A percentile compares a stretch with the other conserved stretches of the same genome.
These are phyloP conservation scores for Aselliscus stoliczkanus DNA, from an alignment of 2,797 vertebrate genomes.

Conservation along the genomic window DNA sequence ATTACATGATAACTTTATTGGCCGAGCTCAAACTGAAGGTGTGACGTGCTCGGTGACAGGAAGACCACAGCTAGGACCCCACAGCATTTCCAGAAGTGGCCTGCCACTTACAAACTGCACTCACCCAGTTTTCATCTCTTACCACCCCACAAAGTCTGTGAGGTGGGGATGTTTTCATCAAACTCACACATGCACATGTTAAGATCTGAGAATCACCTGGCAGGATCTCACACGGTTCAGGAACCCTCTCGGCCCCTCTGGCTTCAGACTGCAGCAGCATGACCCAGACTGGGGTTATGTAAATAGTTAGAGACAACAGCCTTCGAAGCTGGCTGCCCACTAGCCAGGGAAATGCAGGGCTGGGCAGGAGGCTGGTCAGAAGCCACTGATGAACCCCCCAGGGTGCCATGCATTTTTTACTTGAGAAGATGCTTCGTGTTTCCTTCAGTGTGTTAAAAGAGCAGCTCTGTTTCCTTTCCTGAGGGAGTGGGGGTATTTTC, in stretches of 20 bases:
- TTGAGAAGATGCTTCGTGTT: not conserved
- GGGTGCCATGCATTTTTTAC: rapidly evolving
- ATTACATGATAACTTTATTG: slow-evolving; percentile 87
- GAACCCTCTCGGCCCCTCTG: no score
- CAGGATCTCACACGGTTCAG: not conserved
- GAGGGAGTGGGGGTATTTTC: not conserved
- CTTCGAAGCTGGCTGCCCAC: not conserved
- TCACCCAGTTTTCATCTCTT: not conserved
- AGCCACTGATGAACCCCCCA: not conserved
- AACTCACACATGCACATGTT: no score
- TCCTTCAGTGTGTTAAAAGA: not conserved
- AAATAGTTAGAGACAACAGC: not conserved
- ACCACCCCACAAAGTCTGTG: not conserved
- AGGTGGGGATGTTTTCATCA: not conserved
- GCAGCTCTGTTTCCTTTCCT: not conserved
- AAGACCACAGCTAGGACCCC: not conserved
- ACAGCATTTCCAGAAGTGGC: not conserved
- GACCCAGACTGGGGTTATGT: rapidly evolving
- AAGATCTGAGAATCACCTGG: not conserved
- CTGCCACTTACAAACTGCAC: not conserved
- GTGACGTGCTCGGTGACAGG: not conserved
- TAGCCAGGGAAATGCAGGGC: not conserved
- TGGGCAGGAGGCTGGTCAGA: rapidly evolving
- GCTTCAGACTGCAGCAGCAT: not conserved
- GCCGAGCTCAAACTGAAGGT: slow-evolving; percentile 66